phyloP scores from a whole-genome alignment of 30 jellyfish, hydroid and myxozoan genomes.

The Pelagia noctiluca region DNA sequence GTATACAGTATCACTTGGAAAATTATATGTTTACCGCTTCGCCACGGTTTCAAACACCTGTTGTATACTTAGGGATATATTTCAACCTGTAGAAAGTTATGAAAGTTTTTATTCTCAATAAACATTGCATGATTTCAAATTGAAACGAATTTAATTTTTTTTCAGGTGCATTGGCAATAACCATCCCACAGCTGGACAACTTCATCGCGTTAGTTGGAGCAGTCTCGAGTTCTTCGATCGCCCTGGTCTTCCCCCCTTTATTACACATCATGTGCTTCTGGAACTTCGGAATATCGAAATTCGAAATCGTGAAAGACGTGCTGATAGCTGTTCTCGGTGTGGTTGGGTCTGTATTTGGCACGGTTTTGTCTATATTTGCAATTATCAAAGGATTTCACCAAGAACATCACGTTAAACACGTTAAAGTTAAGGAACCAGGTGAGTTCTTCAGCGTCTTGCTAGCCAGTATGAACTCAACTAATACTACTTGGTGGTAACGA shows the following conservation, averaged over 20 bases:
- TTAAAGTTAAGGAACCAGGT: constrained; percentile 77
- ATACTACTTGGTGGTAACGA: constrained; percentile 54
- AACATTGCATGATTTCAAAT: too few species aligned
- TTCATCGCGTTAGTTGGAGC: constrained; percentile 98
- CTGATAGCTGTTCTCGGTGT: constrained; percentile 84
- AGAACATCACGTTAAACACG: constrained; percentile 69
- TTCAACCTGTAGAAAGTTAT: too few species aligned
- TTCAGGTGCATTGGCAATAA: constrained; percentile 96
- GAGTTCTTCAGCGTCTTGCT: constrained; percentile 73
- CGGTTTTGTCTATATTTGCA: constrained; percentile 84
- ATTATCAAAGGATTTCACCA: constrained; percentile 90
- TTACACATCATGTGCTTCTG: constrained; percentile 93
- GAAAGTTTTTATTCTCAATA: too few species aligned
- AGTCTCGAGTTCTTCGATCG: constrained; percentile 96
- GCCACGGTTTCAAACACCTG: too few species aligned
- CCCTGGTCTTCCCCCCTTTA: constrained; percentile 96
- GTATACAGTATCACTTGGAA: too few species aligned
- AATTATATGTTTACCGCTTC: too few species aligned
- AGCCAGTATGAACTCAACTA: constrained; percentile 54
- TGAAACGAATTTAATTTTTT: background rate
- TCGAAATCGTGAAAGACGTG: constrained; percentile 81
- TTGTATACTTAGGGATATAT: too few species aligned
- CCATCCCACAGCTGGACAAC: constrained; percentile 97
- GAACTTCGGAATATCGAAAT: constrained; percentile 86
- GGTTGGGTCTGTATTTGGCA: constrained; percentile 96